phyloP scores from a whole-genome alignment of 1,140 invertebrate genomes.

The Drosophila sulfurigaster region DNA sequence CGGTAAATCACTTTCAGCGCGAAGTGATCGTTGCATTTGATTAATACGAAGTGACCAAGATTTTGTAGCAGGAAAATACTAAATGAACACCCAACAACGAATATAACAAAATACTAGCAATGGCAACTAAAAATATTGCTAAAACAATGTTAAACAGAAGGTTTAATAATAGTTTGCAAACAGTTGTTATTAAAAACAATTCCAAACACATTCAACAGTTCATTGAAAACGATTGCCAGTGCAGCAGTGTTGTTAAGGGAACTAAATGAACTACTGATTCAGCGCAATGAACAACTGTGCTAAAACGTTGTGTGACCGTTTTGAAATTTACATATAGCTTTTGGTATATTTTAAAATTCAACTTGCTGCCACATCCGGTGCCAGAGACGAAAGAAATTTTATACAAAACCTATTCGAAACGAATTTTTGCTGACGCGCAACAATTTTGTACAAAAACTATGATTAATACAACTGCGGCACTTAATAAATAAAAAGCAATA shows the following conservation, averaged over 20 bases:
- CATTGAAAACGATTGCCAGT: neutral
- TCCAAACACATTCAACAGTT: no score
- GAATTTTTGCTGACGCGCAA: conserved; percentile 31
- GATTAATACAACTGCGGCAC: neutral
- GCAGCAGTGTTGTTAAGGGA: neutral
- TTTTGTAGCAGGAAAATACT: neutral
- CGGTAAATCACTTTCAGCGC: neutral
- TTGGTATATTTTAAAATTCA: conserved; percentile 10
- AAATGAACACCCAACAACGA: neutral
- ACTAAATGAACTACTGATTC: neutral
- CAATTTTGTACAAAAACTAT: conserved; percentile 22
- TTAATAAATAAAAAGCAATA: neutral
- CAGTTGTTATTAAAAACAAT: no score
- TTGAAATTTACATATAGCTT: neutral
- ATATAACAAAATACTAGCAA: neutral
- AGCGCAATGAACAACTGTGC: neutral
- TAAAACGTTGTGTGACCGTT: conserved; percentile 3
- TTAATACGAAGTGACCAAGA: neutral
- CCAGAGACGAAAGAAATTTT: conserved; percentile 3
- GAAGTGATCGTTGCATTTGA: neutral
- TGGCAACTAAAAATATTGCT: neutral
- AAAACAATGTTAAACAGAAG: no score
- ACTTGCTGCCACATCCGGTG: neutral
- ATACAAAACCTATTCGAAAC: conserved; percentile 14
- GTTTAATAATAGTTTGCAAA: no score